Evolutionary conservation across 2,888 invertebrate species (phyloP).

Genomic region (Rhamphomyia laevipes): DNA sequence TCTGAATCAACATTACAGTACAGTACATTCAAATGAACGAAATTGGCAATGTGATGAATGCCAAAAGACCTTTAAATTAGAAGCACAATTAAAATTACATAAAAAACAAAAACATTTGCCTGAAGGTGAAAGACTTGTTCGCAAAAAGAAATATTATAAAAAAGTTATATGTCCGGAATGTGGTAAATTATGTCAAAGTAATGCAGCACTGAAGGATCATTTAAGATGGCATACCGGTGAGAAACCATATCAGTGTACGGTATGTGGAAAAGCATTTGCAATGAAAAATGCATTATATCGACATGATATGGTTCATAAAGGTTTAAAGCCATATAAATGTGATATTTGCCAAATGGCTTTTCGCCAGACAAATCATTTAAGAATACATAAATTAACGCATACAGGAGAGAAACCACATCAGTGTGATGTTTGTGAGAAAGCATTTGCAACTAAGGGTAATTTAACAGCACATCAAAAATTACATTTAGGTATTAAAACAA

Average conservation of each 20-base stretch:
- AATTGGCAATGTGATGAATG: no score
- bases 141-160: neutral
- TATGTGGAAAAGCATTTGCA: neutral
- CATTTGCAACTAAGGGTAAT: conserved; percentile 40
- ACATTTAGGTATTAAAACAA: neutral
- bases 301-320: neutral
- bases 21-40: no score
- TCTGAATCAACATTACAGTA: no score
- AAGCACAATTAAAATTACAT: no score
- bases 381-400: conserved; percentile 60
- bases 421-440: conserved; percentile 71
- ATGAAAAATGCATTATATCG: neutral
- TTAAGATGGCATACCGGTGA: neutral
- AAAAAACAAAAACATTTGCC: no score
- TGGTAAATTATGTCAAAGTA: neutral
- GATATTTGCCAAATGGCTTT: neutral
- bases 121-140: no score
- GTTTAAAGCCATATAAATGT: neutral
- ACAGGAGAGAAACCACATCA: conserved; percentile 66
- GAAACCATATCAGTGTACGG: neutral
- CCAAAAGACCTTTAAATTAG: no score
- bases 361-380: neutral
- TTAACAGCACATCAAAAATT: neutral
- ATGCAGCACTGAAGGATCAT: neutral
- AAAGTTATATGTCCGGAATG: neutral